Evolutionary conservation across 2,113 vertebrate genomes (phyloP).

Genomic region (Alces alces): DNA sequence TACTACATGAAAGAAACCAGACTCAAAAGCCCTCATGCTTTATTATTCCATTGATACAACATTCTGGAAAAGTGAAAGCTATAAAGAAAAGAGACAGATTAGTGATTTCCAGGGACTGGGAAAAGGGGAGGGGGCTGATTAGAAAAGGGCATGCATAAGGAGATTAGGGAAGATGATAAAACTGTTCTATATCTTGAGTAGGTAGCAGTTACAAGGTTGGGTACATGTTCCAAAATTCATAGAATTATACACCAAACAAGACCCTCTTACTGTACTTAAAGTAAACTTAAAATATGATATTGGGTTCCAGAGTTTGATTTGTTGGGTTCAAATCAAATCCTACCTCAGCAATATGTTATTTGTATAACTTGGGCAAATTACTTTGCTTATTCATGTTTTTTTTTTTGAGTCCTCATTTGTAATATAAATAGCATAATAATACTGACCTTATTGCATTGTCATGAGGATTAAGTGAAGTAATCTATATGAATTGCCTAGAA

Average conservation of each 20-base stretch:
- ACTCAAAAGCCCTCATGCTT: not conserved
- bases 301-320: not conserved
- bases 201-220: not conserved
- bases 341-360: not conserved
- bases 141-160: not conserved
- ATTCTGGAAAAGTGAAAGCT: not conserved
- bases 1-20: not conserved
- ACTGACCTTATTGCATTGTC: not conserved
- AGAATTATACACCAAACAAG: not conserved
- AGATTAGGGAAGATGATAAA: not conserved
- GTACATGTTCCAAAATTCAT: not conserved
- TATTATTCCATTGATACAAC: not conserved
- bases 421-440: not conserved
- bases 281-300: not conserved
- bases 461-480: not conserved
- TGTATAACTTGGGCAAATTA: slow-evolving; percentile 2
- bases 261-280: not conserved
- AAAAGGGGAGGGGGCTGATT: not conserved
- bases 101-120: not conserved
- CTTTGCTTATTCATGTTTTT: not conserved
- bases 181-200: not conserved
- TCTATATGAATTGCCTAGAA: not conserved
- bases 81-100: not conserved
- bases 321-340: not conserved
- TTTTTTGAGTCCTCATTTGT: not conserved